Evolutionary conservation across 2,113 vertebrate species (phyloP).

Genomic region (Saguinus midas): DNA sequence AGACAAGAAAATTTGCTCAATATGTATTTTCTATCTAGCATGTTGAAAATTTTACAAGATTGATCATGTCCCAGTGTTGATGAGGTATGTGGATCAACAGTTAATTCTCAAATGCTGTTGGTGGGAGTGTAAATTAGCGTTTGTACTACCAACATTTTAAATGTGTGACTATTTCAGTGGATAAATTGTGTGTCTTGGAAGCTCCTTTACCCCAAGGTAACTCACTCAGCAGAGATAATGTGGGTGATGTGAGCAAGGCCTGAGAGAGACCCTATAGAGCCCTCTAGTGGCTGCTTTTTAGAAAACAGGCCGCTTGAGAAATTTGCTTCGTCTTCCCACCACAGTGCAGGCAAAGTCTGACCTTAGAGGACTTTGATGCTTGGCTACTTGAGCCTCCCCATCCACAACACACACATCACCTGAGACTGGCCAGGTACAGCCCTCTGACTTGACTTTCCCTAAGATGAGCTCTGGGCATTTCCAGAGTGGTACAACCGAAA

Average conservation of each 20-base stretch:
- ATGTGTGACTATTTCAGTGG: not conserved
- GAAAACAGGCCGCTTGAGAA: not conserved
- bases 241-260: not conserved
- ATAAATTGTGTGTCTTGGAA: not conserved
- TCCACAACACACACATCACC: no score
- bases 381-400: not conserved
- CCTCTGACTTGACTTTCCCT: not conserved
- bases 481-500: not conserved
- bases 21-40: not conserved
- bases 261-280: not conserved
- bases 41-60: not conserved
- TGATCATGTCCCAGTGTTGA: not conserved
- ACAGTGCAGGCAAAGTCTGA: not conserved
- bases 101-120: not conserved
- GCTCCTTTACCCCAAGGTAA: not conserved
- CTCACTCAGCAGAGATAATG: not conserved
- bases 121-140: not conserved
- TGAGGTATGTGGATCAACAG: not conserved
- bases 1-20: not conserved
- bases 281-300: constrained; percentile 47
- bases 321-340: not conserved
- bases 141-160: not conserved
- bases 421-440: not conserved
- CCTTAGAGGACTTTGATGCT: not conserved
- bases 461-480: not conserved